These are phyloP conservation scores for Leistus spinibarbis DNA, from an alignment of 2,888 invertebrate species.

Conservation along the genomic window DNA sequence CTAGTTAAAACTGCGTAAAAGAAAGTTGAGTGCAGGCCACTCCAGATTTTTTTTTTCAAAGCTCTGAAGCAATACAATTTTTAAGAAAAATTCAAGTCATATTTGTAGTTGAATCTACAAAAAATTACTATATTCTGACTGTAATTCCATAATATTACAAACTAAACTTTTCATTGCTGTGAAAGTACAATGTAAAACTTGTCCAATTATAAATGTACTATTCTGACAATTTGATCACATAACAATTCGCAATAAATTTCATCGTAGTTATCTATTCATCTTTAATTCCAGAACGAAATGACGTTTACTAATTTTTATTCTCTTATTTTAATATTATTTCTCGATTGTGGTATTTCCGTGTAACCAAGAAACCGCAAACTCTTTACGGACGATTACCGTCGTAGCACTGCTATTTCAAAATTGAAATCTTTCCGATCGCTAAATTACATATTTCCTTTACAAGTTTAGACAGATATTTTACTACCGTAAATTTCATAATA, in stretches of 20 bases:
- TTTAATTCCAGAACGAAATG: neutral
- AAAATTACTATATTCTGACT: neutral
- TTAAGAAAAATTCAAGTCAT: too few relatives aligned
- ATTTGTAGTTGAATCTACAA: too few relatives aligned
- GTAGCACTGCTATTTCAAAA: conserved; percentile 5
- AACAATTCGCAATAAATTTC: neutral
- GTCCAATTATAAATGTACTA: neutral
- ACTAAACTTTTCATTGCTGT: neutral
- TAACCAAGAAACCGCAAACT: conserved; percentile 19
- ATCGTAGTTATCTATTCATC: neutral
- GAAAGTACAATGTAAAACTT: neutral
- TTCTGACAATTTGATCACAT: neutral
- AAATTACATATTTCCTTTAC: neutral
- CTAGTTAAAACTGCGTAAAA: too few relatives aligned
- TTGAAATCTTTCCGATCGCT: conserved; percentile 15
- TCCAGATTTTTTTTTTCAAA: too few relatives aligned
- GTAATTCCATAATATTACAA: neutral
- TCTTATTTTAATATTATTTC: neutral
- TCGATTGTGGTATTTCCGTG: neutral
- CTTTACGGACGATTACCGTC: conserved; percentile 19
- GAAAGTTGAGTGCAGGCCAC: too few relatives aligned
- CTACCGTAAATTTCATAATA: too few relatives aligned
- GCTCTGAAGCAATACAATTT: too few relatives aligned
- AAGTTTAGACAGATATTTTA: neutral
- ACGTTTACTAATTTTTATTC: neutral